These are phyloP conservation scores for Aricia agestis DNA, from an alignment of 1,140 invertebrate genomes.

Conservation along the genomic window DNA sequence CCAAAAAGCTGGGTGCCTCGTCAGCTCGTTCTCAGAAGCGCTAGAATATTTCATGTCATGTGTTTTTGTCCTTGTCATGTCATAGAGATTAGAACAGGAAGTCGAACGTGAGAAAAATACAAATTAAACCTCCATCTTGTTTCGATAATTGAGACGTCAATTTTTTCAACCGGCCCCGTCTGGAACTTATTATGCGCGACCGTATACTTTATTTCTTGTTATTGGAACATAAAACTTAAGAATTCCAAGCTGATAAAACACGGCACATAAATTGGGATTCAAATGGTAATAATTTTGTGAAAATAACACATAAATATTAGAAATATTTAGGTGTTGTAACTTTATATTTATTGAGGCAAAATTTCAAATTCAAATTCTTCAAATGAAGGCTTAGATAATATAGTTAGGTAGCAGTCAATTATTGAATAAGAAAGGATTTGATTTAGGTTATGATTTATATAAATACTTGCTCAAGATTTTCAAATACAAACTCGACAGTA, in stretches of 20 bases:
- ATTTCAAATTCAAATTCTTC: too few species aligned
- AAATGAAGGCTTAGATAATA: too few species aligned
- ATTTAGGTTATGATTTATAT: too few species aligned
- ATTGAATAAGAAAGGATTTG: too few species aligned
- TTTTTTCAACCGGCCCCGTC: conserved; percentile 45
- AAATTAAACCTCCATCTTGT: conserved; percentile 48
- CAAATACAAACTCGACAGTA: too few species aligned
- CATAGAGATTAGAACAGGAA: conserved; percentile 51
- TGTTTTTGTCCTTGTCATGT: not conserved
- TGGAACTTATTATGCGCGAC: conserved; percentile 64
- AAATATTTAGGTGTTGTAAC: too few species aligned
- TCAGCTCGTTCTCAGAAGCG: not conserved
- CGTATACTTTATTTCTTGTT: conserved; percentile 62
- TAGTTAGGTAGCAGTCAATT: too few species aligned
- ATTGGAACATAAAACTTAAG: conserved; percentile 32
- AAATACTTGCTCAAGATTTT: too few species aligned
- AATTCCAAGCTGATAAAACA: not conserved
- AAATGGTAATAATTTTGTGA: conserved; percentile 27
- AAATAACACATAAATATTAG: not conserved
- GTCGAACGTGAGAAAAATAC: conserved; percentile 70
- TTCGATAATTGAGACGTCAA: conserved; percentile 72
- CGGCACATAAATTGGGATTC: conserved; percentile 30
- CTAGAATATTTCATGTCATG: not conserved
- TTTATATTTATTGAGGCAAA: not conserved
- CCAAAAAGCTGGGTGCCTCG: not conserved